Evolutionary conservation across 2,888 invertebrate genomes (phyloP).

Genomic region (Cheilosia variabilis): DNA sequence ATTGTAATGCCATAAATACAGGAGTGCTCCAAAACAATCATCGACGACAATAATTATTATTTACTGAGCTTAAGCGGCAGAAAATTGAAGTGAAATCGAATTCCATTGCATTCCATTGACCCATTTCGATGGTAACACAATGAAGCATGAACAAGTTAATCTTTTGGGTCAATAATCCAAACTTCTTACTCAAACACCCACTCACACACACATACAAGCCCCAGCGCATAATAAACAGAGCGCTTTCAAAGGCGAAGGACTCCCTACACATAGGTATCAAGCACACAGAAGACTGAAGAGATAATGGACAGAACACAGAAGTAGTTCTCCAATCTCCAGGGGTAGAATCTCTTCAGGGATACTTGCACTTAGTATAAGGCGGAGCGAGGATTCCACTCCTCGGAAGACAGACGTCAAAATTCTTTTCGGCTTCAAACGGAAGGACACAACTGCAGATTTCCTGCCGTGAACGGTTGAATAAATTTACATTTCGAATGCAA

Average conservation of each 20-base stretch:
- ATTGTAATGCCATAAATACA: background rate
- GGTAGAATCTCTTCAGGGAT: slow-evolving; percentile 7
- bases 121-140: slow-evolving; percentile 63
- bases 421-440: slow-evolving; percentile 32
- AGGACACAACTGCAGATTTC: slow-evolving; percentile 68
- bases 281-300: slow-evolving; percentile 1
- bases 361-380: background rate
- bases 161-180: slow-evolving; percentile 64
- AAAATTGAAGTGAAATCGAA: slow-evolving; percentile 72
- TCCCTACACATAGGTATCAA: background rate
- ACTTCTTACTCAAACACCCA: slow-evolving; percentile 5
- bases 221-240: background rate
- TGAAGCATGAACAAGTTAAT: slow-evolving; percentile 69
- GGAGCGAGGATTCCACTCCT: slow-evolving; percentile 1
- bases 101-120: slow-evolving; percentile 61
- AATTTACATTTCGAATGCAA: slow-evolving; percentile 75
- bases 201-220: background rate
- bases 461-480: slow-evolving; percentile 69
- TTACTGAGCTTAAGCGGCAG: slow-evolving; percentile 70
- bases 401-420: slow-evolving; percentile 23
- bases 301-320: slow-evolving; percentile 44
- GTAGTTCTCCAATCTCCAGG: slow-evolving; percentile 8
- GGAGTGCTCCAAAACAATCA: slow-evolving; percentile 59
- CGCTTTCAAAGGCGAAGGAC: slow-evolving; percentile 1
- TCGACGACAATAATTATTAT: slow-evolving; percentile 65